Conservation (phyloP, 2,113 vertebrate genomes). For the Phalacrocorax pelagicus region DNA sequence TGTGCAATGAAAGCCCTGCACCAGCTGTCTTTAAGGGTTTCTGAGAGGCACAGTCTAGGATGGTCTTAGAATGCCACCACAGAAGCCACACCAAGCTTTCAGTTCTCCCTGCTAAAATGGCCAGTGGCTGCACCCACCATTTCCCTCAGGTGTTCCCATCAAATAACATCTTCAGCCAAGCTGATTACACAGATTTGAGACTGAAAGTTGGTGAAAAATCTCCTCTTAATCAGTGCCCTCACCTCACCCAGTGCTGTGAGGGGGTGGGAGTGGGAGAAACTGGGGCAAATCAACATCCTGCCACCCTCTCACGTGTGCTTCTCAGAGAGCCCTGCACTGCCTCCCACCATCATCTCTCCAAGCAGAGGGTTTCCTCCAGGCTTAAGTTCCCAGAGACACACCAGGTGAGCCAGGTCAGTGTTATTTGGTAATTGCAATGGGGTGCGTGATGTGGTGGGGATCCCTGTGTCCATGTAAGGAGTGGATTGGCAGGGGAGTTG, state of each 20-base stretch:
- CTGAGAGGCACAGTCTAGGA: not conserved
- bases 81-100: not conserved
- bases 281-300: not conserved
- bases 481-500: not conserved
- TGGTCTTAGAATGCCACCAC: not conserved
- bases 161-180: not conserved
- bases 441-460: not conserved
- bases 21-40: not conserved
- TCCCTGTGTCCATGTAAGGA: not conserved
- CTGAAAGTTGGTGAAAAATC: not conserved
- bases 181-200: not conserved
- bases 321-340: not conserved
- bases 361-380: not conserved
- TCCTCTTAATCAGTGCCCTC: not conserved
- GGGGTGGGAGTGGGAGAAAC: not conserved
- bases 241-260: not conserved
- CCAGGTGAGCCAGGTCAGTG: accelerated
- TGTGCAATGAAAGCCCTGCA: not conserved
- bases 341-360: not conserved
- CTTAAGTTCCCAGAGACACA: accelerated
- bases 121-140: not conserved
- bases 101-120: not conserved
- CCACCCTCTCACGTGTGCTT: not conserved
- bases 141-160: not conserved
- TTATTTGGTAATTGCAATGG: not conserved